These are phyloP conservation scores for Tenthredo distinguenda DNA, from an alignment of 2,888 invertebrate species.

Conservation along the genomic window DNA sequence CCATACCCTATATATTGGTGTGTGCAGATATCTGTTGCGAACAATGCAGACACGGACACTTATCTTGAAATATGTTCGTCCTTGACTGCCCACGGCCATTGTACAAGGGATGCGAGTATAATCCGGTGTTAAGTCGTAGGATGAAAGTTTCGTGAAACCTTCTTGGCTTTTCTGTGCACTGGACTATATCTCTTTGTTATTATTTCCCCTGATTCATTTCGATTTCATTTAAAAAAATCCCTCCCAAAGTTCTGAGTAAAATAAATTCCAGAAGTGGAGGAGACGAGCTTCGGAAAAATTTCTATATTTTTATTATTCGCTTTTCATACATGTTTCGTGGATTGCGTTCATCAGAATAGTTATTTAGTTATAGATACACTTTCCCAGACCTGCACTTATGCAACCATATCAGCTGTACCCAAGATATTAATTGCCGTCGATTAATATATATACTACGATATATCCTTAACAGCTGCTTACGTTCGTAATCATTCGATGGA, in stretches of 20 bases:
- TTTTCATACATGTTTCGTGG: too few species aligned
- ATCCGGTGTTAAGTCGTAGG: constrained; percentile 42
- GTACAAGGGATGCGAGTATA: constrained; percentile 57
- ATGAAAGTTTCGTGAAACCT: constrained; percentile 16
- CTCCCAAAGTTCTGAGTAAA: not conserved
- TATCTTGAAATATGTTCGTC: constrained; percentile 74
- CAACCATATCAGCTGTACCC: not conserved
- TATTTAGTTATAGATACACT: not conserved
- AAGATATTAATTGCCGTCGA: not conserved
- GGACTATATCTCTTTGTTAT: not conserved
- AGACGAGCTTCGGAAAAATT: too few species aligned
- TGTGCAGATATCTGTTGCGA: constrained; percentile 53
- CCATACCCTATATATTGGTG: not conserved
- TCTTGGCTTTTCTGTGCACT: not conserved
- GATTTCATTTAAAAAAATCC: not conserved
- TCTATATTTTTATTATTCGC: too few species aligned
- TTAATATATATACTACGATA: not conserved
- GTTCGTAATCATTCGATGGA: not conserved
- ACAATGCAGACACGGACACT: constrained; percentile 67
- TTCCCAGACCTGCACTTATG: not conserved
- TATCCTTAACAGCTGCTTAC: not conserved
- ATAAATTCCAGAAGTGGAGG: not conserved
- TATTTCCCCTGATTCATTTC: not conserved
- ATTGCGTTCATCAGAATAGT: too few species aligned
- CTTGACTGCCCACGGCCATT: constrained; percentile 66